Base-by-base conservation (phyloP, 2,888 invertebrate genomes). In the Augochlorella aurata region DNA sequence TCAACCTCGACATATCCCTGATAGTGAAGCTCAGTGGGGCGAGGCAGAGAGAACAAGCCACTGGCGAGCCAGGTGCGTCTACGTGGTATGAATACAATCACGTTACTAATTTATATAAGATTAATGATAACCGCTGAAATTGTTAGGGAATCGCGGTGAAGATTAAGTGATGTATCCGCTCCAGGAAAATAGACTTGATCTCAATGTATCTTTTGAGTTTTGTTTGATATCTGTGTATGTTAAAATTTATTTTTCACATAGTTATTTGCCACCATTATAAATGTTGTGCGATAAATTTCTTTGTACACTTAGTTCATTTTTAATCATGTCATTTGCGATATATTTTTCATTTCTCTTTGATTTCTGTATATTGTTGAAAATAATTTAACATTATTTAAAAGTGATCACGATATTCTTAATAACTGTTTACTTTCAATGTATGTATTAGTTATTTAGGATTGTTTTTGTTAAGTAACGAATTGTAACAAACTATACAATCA, bases 31-130 rank as follows among this genome's bases (percentile, higher is more conserved):
- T 58, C 92, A 93, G 44, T 94, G 94, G 92, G 94, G 94, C 21
- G 94, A 94, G 85, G 94, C 94, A 63, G 94, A 94, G 86, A 92
- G 92, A 88, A 90, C 93, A 85, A 93, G 91, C 88, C 93, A 93
- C 83, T 93, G 93, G 93, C 93, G 93, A 92, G 92, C 93, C 93
- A 93, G 93, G 93, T 93, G 93, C 93, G 93, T 93, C 93, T 89
- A 91, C 90, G 93, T 93, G 93, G 93, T 93, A 93, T 90, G 93
- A 91, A 83, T 89, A 89, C 88, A 92, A 93, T 93, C 92, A 93
- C 93, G 91, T 91, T 93, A 86, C 82, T 88, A 85, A 81, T 86
- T 83, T 83, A 81, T 83, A 87, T 77, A 66, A 81, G 54, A 71
- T 85, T 79, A 85, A 79, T 85, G 81, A 86, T 86, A 68, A 72